Evolutionary conservation across 2,113 vertebrate genomes (phyloP), one percentile per base, ranked within the genome.

Genomic region (Eonycteris spelaea): DNA sequence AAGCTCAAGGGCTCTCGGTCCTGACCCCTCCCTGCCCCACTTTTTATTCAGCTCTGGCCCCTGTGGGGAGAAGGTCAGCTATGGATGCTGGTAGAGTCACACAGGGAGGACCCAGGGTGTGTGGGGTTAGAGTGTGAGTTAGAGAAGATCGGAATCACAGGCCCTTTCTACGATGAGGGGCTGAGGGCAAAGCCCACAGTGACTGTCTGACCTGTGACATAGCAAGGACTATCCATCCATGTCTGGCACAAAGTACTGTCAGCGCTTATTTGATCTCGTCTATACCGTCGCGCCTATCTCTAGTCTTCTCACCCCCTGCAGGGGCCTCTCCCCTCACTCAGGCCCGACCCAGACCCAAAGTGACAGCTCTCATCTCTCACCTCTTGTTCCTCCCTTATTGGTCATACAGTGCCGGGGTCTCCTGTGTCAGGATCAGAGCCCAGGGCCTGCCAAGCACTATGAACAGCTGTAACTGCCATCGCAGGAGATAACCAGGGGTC

Each of bases 1-100:
- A 12, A 65, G 18, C 61, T 22, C 0, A 0, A 0, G 7, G 21
- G 57, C n/a, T 24, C 55, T 92, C 38, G n/a, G 30, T 57, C 33
- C 57, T 10, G 16, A 48, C 10, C 6, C 0, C 51, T 15, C 15
- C 0, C 28, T 2, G 2, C 43, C 43, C 45, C 28, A 12, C 19
- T 53, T 63, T 7, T 19, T 6, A 7, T 21, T 53, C 30, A 24
- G 85, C 35, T 22, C 0, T 14, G 4, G 22, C 30, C 67, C 55
- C 45, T 30, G 30, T 55, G 67, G 13, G 55, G 51, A 40, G 35
- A 65, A 33, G 1, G 43, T 21, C 75, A 73, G 43, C 78, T 74
- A 2, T 26, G 77, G 55, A 43, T 11, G 3, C 57, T 18, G 35
- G 22, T 7, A 26, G 18, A 15, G n/a, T 28, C 28, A 8, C 40